A percentile compares a stretch with the other conserved stretches of the same genome.
Conservation (phyloP, 2,113 vertebrate species). For the Triplophysa siluroides region DNA sequence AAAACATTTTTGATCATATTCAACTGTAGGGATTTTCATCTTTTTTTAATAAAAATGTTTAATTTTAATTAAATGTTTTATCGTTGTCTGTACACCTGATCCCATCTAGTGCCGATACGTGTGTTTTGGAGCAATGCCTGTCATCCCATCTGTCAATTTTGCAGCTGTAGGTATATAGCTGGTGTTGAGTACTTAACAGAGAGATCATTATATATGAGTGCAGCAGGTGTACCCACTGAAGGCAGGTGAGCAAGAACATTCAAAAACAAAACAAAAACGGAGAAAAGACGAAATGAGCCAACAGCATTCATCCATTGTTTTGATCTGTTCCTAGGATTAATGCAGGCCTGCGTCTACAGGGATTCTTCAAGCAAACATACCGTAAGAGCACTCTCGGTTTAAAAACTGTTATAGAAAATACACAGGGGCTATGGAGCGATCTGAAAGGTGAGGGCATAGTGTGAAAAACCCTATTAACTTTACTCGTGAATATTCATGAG, state of each 20-base stretch:
- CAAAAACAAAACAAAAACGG: not conserved
- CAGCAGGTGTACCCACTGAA: not conserved
- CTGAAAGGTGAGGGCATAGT: too few species aligned
- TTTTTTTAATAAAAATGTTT: not conserved
- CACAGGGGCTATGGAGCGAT: not conserved
- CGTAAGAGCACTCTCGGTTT: not conserved
- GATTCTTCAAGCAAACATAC: too few species aligned
- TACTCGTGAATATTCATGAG: too few species aligned
- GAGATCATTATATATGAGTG: slow-evolving; percentile 31
- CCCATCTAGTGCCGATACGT: not conserved
- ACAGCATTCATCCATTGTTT: too few species aligned
- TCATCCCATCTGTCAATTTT: slow-evolving; percentile 37
- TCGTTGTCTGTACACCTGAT: slow-evolving; percentile 28
- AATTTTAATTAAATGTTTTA: slow-evolving; percentile 13
- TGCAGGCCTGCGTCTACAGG: too few species aligned
- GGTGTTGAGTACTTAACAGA: not conserved
- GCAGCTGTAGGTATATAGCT: slow-evolving; percentile 28
- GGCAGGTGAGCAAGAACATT: not conserved
- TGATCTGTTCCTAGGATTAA: too few species aligned
- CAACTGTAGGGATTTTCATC: not conserved
- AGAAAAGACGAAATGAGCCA: not conserved
- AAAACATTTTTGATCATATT: too few species aligned
- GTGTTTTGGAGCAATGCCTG: slow-evolving; percentile 22
- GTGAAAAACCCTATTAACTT: too few species aligned
- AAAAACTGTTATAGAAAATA: not conserved